These are phyloP conservation scores for Coptodon rendalli DNA, from an alignment of 2,113 vertebrate genomes.

Conservation along the genomic window DNA sequence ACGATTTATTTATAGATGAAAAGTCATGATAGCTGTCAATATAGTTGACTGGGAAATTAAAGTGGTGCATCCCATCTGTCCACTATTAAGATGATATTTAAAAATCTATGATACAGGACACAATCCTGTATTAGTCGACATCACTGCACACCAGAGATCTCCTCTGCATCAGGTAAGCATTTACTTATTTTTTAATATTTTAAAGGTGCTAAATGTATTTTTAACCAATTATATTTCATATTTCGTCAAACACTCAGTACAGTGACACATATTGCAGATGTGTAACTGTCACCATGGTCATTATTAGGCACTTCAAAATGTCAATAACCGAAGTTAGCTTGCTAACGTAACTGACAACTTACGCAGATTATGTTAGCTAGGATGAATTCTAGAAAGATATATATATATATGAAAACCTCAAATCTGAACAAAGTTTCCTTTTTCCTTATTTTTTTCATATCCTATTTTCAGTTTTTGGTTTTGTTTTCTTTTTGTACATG, in stretches of 20 bases:
- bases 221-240: neutral
- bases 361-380: neutral
- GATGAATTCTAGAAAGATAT: neutral
- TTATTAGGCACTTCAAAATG: neutral
- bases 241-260: neutral
- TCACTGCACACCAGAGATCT: neutral
- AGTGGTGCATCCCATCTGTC: neutral
- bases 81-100: neutral
- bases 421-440: neutral
- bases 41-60: neutral
- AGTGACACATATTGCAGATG: neutral
- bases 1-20: neutral
- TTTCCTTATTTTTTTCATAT: neutral
- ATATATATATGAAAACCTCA: neutral
- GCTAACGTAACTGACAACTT: neutral
- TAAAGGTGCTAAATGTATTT: neutral
- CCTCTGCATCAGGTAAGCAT: neutral
- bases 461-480: neutral
- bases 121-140: neutral
- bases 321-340: neutral
- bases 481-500: neutral
- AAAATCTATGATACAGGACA: neutral
- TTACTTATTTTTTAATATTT: neutral
- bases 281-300: neutral
- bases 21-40: neutral